Base-by-base conservation (phyloP, 2,888 invertebrate species). In the Chrysolina americana region DNA sequence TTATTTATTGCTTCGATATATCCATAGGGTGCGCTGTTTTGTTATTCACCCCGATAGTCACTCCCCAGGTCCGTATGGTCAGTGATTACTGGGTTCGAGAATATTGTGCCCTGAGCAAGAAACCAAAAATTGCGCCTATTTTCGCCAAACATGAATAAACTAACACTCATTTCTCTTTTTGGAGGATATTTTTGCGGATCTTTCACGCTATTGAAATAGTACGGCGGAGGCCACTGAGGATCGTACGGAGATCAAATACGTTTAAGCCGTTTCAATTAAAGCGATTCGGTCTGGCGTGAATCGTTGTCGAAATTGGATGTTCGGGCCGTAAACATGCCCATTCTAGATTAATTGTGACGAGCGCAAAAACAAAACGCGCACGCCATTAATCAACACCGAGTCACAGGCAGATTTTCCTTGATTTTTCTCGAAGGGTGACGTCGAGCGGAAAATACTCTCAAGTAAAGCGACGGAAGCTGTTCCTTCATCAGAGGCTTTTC, bases 251-350 rank as follows among this genome's bases (percentile, higher is more conserved):
- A 56, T 71, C 71, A 71, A 71, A 71, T 47, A 36, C 72, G 48
- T 41, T 62, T 62, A 62, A 66, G 63, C 72, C 21, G 70, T 74
- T 74, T 74, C 68, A 74, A 71, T 75, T 65, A 65, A 69, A 69
- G 48, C 50, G 56, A 65, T 56, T 21, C 73, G 36, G 19, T 50
- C 15, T 19, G 50, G 65, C 65, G 71, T 41, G 62, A 70, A 70
- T 65, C 62, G 56, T 65, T 73, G 65, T 70, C 68, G 75, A 71
- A 75, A 69, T 75, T 69, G 69, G 71, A 68, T 65, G 41, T 65
- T 71, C 64, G 63, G 64, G 64, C 71, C 71, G 74, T 74, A 70
- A 74, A 74, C 70, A 73, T 70, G 65, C 65, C 59, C 56, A 73
- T 73, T 73, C 59, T 17, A 59, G 70, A 69, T 73, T 70, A 73